Evolutionary conservation across 2,113 vertebrate genomes (phyloP), one percentile per base, ranked within the genome.

Genomic region (Callopanchax toddi): DNA sequence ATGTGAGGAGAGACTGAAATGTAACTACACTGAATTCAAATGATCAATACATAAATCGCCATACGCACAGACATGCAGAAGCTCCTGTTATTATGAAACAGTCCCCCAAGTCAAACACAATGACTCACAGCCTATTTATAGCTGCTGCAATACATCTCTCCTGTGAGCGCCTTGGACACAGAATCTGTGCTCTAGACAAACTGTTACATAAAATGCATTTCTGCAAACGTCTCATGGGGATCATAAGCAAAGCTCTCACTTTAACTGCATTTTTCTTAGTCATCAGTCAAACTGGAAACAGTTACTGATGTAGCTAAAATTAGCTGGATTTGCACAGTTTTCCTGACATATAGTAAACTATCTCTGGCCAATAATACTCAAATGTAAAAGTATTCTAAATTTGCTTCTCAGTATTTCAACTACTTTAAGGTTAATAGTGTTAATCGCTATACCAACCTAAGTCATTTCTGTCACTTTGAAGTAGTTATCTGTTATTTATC

Each of bases 81-180:
- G 0, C 71, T 37, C 25, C n/a, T 44, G 57, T 36, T 72, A 77
- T 90, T 89, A 87, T 77, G 81, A 89, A 89, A 89, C 83, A 72
- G 51, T 60, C 72, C 74, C 54, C 75, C 76, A 84, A 83, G 83
- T 79, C 78, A 78, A 68, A 74, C 77, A 81, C 70, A 78, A 59
- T 88, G 87, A 90, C 74, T 90, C 83, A 87, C 52, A 16, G 57
- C 23, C 79, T 87, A 89, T 91, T 87, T 86, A 77, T 89, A 86
- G 77, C 60, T 21, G 9, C 71, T 16, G 61, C 81, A 43, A 74
- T 75, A 71, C 79, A 85, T 87, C 84, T 67, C 67, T 53, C 23
- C 52, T 74, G 74, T 72, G 79, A 45, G 48, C 51, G 67, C n/a
- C 58, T 25, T 5, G 25, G 62, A 56, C 23, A 26, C 55, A 32